Evolutionary conservation across 2,113 vertebrate genomes (phyloP).

Genomic region (Stegastes partitus): DNA sequence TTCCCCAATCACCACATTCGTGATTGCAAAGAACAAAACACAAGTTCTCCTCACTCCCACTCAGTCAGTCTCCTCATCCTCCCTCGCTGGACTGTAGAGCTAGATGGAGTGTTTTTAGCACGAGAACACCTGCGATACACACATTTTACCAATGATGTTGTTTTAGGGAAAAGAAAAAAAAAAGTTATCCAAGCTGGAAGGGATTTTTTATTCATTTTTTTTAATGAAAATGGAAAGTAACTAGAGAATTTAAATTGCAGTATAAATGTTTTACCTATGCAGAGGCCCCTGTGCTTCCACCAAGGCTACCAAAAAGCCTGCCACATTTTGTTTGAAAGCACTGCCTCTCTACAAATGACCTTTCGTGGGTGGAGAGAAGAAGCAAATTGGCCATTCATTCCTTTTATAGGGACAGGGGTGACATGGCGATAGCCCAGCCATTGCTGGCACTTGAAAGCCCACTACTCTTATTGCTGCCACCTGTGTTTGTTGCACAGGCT

Average conservation of each 20-base stretch:
- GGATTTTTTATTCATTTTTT: conserved; percentile 13
- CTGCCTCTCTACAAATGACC: conserved; percentile 69
- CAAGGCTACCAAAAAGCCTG: conserved; percentile 48
- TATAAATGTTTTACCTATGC: conserved; percentile 60
- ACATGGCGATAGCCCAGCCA: conserved; percentile 57
- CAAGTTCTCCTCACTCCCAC: conserved; percentile 40
- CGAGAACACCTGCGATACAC: conserved; percentile 15
- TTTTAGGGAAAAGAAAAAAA: neutral
- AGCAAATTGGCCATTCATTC: conserved; percentile 62
- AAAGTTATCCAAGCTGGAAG: neutral
- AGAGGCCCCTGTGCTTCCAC: conserved; percentile 16
- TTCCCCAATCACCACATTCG: conserved; percentile 17
- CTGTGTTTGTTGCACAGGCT: conserved; percentile 57
- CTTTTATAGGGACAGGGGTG: conserved; percentile 60
- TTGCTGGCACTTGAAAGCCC: conserved; percentile 65
- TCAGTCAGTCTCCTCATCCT: conserved; percentile 31
- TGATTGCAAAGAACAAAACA: conserved; percentile 45
- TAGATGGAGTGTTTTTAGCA: conserved; percentile 41
- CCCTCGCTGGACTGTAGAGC: conserved; percentile 14
- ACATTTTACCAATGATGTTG: conserved; percentile 15
- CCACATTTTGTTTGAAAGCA: conserved; percentile 68
- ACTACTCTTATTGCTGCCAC: conserved; percentile 51
- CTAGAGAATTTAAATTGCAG: conserved; percentile 45
- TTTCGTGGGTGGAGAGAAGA: conserved; percentile 55
- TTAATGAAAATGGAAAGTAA: conserved; percentile 30